These are phyloP conservation scores for Enteromius treurensis DNA, from an alignment of 2,797 vertebrate species.

Conservation along the genomic window DNA sequence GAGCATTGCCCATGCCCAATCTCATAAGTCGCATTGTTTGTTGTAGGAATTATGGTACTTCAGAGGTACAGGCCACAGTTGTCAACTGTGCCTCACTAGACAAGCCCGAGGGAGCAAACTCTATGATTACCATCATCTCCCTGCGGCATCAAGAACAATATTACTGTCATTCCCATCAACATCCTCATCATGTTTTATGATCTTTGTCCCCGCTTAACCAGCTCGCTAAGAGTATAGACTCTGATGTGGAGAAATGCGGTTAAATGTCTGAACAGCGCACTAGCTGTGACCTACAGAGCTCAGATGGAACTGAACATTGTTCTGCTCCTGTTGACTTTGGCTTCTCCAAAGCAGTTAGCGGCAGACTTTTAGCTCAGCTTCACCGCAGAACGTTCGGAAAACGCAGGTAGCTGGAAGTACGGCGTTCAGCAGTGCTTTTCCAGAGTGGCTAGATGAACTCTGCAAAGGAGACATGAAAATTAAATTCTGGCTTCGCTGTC, in stretches of 20 bases:
- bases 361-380: conserved; percentile 42
- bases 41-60: conserved; percentile 29
- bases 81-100: conserved; percentile 18
- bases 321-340: conserved; percentile 67
- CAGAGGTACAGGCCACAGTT: conserved; percentile 29
- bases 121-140: conserved; percentile 42
- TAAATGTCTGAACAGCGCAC: conserved; percentile 49
- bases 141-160: conserved; percentile 46
- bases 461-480: conserved; percentile 40
- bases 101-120: conserved; percentile 1
- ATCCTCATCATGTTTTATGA: conserved; percentile 42
- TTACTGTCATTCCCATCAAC: conserved; percentile 29
- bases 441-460: conserved; percentile 44
- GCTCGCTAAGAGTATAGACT: conserved; percentile 51
- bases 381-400: conserved; percentile 42
- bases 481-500: conserved; percentile 30
- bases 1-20: background rate
- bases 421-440: background rate
- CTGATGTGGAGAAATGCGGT: conserved; percentile 59
- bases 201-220: conserved; percentile 51
- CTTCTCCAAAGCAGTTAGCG: conserved; percentile 46
- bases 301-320: conserved; percentile 60
- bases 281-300: conserved; percentile 61
- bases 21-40: conserved; percentile 17
- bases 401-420: conserved; percentile 50